Evolutionary conservation across 2,797 vertebrate genomes (phyloP).

Genomic region (Steatocranus sp.): DNA sequence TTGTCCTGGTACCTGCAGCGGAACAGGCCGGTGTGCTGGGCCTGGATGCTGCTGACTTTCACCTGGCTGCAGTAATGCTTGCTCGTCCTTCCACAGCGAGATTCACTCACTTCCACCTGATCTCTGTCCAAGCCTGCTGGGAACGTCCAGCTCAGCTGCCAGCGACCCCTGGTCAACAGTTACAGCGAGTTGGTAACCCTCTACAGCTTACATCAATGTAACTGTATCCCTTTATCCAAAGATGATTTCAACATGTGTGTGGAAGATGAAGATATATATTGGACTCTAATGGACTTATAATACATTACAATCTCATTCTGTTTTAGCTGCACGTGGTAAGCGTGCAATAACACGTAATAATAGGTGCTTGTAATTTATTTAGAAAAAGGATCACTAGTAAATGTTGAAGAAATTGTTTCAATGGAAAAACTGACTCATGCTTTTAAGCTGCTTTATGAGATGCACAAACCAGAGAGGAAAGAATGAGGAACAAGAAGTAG

Average conservation of each 20-base stretch:
- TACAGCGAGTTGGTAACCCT: not conserved
- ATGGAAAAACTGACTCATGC: not conserved
- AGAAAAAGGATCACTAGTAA: not conserved
- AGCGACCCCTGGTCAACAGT: constrained; percentile 79
- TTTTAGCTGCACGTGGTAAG: not conserved
- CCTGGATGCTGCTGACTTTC: constrained; percentile 73
- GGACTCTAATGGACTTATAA: not conserved
- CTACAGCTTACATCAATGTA: not conserved
- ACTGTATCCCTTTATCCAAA: not conserved
- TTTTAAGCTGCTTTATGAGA: not conserved
- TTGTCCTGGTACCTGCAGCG: constrained; percentile 82
- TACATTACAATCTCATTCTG: not conserved
- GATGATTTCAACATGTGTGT: not conserved
- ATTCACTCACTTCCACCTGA: constrained; percentile 75
- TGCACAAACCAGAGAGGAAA: not conserved
- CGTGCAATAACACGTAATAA: not conserved
- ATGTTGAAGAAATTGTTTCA: not conserved
- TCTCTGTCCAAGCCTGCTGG: constrained; percentile 75
- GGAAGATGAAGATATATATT: not conserved
- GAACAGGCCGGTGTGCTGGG: constrained; percentile 86
- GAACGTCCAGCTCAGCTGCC: constrained; percentile 84
- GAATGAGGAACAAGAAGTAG: not conserved
- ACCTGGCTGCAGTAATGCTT: constrained; percentile 84
- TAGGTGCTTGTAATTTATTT: not conserved
- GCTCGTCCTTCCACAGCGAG: constrained; percentile 77